These are phyloP conservation scores for Sphaerophoria rueppellii DNA, from an alignment of 2,888 invertebrate species.

Conservation along the genomic window DNA sequence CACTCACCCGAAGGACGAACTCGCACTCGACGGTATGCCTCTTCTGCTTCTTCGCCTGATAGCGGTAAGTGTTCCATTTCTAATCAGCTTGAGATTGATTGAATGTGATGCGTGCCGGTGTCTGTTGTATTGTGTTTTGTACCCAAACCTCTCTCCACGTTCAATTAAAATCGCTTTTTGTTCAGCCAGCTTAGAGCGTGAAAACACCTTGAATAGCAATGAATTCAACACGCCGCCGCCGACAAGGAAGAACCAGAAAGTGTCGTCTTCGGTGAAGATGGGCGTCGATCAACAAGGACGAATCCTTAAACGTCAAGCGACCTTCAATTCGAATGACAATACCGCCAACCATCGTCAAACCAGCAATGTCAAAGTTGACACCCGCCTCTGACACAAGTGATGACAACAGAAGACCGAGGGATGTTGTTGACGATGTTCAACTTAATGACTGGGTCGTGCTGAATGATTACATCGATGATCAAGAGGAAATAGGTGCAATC, in stretches of 20 bases:
- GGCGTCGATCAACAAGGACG: conserved; percentile 38
- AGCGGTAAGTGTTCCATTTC: conserved; percentile 70
- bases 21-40: conserved; percentile 59
- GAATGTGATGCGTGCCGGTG: conserved; percentile 24
- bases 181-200: conserved; percentile 76
- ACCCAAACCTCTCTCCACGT: conserved; percentile 35
- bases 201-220: conserved; percentile 74
- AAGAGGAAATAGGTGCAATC: conserved; percentile 37
- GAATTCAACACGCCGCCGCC: conserved; percentile 47
- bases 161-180: conserved; percentile 75
- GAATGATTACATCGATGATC: conserved; percentile 58
- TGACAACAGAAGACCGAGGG: conserved; percentile 2
- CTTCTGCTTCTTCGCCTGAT: conserved; percentile 30
- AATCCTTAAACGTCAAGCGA: conserved; percentile 39
- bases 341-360: conserved; percentile 14
- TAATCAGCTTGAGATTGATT: conserved; percentile 18
- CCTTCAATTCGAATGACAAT: background rate
- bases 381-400: conserved; percentile 14
- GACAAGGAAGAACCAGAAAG: background rate
- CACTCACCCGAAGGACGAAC: conserved; percentile 72
- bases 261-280: conserved; percentile 15
- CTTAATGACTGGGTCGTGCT: conserved; percentile 56
- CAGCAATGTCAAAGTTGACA: conserved; percentile 39
- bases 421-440: conserved; percentile 60
- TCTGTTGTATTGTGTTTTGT: background rate